Percentiles rank a stretch among this genome's conserved stretches.
phyloP scores from a whole-genome alignment of 2,797 vertebrate species.

The Neoniphon sammara region DNA sequence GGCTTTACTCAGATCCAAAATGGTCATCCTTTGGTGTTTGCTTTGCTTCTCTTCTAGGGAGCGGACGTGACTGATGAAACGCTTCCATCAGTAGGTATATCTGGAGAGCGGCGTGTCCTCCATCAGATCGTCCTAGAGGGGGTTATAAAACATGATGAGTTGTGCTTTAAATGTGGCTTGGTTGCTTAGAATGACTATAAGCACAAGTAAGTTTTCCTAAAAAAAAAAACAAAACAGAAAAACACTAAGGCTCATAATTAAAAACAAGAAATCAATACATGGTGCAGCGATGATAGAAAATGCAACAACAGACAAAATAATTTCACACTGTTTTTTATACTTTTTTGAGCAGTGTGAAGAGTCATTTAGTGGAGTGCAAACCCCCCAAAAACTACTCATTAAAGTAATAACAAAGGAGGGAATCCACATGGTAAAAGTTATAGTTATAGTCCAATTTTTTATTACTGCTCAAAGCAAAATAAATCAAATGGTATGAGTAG shows the following conservation, averaged over 20 bases:
- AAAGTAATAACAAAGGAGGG: too few relatives aligned
- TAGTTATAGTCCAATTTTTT: too few relatives aligned
- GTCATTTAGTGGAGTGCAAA: too few relatives aligned
- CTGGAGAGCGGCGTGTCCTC: constrained; percentile 90
- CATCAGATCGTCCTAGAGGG: constrained; percentile 89
- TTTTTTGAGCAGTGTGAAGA: too few relatives aligned
- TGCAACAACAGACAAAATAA: not conserved
- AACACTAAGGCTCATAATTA: too few relatives aligned
- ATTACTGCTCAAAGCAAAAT: too few relatives aligned
- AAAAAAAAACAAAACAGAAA: too few relatives aligned
- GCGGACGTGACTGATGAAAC: not conserved
- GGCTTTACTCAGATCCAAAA: constrained; percentile 30
- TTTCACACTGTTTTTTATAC: not conserved
- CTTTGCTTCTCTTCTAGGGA: constrained; percentile 31
- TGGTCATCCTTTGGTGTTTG: constrained; percentile 35
- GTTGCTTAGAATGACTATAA: not conserved
- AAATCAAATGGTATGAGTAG: too few relatives aligned
- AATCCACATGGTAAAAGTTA: too few relatives aligned
- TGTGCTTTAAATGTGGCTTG: not conserved
- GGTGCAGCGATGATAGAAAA: not conserved
- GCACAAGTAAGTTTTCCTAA: not conserved
- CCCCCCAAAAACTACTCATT: too few relatives aligned
- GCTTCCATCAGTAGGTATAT: constrained; percentile 84
- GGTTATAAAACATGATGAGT: not conserved
- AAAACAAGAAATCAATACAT: too few relatives aligned